Evolutionary conservation across 2,797 vertebrate species (phyloP), one percentile per base, ranked within the genome.

Genomic region (Linurgus olivaceus): DNA sequence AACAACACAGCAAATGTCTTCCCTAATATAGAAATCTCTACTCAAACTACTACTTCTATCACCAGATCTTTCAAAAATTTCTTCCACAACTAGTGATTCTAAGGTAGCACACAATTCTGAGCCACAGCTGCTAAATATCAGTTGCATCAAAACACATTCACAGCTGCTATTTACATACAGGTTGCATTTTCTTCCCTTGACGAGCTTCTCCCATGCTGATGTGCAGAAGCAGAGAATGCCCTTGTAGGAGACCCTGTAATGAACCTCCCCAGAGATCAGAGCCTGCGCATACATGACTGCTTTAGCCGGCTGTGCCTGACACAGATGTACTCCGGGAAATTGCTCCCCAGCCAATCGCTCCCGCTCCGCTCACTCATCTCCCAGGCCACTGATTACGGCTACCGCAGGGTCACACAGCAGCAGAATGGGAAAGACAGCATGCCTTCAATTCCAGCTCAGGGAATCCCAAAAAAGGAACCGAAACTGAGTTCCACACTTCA

Each of bases 151-250:
- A 77, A 82, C 87, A 67, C 47, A 18, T 20, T 66, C 1, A 63
- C 65, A 21, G 61, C 82, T 92, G 87, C 42, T 58, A 45, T 85
- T 47, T 97, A 98, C 98, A 78, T 98, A 98, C 98, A 90, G 83
- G 95, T 61, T 97, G 93, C 94, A 96, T 96, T 89, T 97, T 97
- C 96, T 88, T 98, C 88, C 97, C 96, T 70, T 88, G 95, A 52
- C 13, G 84, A 90, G 95, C 95, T 96, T 84, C 94, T 88, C 98
- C 98, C 98, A 98, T 97, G 86, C 87, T 52, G 92, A 90, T 89
- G 88, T 52, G 82, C 88, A 93, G 42, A 31, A 51, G 63, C 6
- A 2, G 72, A 89, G 68, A 96, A 80, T 63, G 96, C 78, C 91
- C 97, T 98, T 96, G 95, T 38, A 44, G 31, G 23, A 94, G 91